Evolutionary conservation across 2,113 vertebrate genomes (phyloP).

Genomic region (Acrocephalus kingi): DNA sequence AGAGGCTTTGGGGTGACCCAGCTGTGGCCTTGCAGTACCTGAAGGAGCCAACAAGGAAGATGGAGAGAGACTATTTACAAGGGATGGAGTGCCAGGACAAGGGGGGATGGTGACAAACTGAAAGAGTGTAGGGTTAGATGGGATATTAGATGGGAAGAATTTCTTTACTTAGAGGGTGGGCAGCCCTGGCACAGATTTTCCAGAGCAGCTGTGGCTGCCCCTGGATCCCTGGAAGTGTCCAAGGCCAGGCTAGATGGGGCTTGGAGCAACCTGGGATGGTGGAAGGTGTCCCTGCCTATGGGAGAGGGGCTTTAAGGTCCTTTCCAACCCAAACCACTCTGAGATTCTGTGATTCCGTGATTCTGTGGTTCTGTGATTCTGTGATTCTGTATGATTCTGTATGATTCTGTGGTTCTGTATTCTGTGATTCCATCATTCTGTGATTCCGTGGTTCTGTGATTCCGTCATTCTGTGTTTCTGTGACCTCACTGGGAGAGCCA

Average conservation of each 20-base stretch:
- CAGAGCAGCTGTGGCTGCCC: background rate
- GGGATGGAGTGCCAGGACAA: background rate
- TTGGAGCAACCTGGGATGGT: fast-evolving
- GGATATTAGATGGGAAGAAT: background rate
- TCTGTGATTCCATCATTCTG: too few relatives aligned
- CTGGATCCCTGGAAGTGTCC: background rate
- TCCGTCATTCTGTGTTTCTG: background rate
- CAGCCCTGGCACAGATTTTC: background rate
- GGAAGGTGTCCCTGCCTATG: background rate
- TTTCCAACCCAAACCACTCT: background rate
- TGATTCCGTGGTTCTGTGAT: background rate
- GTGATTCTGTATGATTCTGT: background rate
- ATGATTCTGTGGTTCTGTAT: too few relatives aligned
- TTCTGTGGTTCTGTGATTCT: background rate
- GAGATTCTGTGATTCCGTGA: background rate
- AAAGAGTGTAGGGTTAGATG: background rate
- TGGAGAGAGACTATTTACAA: background rate
- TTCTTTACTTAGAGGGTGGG: background rate
- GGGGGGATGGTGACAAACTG: background rate
- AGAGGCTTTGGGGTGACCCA: background rate
- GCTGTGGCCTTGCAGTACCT: background rate
- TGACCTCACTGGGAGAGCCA: background rate
- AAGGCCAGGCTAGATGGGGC: fast-evolving
- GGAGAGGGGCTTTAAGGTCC: background rate
- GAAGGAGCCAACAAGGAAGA: background rate